Conservation (phyloP, 2,113 vertebrate genomes). For the Aleadryas rufinucha region DNA sequence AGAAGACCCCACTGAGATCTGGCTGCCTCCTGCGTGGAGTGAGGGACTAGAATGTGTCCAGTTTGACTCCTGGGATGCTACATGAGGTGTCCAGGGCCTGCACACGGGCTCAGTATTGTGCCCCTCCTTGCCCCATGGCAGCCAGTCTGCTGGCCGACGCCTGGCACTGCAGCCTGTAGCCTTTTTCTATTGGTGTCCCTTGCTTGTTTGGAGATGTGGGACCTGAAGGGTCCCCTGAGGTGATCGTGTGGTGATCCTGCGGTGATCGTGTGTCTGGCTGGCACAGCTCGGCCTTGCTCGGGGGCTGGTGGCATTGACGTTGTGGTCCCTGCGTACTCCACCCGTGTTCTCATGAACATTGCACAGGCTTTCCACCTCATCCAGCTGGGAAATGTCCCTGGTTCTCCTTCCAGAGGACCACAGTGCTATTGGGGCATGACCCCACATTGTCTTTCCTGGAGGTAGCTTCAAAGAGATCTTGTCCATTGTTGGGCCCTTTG, state of each 20-base stretch:
- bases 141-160: fast-evolving
- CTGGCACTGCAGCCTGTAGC: not conserved
- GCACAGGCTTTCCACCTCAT: fast-evolving
- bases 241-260: not conserved
- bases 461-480: not conserved
- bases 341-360: fast-evolving
- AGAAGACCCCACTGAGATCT: not conserved
- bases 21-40: fast-evolving
- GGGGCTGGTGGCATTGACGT: fast-evolving
- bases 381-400: not conserved
- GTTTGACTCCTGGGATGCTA: not conserved
- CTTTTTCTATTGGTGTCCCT: not conserved
- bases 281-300: not conserved
- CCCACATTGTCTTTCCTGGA: not conserved
- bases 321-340: not conserved
- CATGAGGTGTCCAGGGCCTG: not conserved
- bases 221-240: not conserved
- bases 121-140: fast-evolving
- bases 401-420: not conserved
- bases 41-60: not conserved
- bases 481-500: fast-evolving
- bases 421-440: fast-evolving
- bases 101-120: fast-evolving
- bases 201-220: not conserved
- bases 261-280: not conserved